Evolutionary conservation across 2,888 invertebrate species (phyloP).

Genomic region (Terebella lapidaria): DNA sequence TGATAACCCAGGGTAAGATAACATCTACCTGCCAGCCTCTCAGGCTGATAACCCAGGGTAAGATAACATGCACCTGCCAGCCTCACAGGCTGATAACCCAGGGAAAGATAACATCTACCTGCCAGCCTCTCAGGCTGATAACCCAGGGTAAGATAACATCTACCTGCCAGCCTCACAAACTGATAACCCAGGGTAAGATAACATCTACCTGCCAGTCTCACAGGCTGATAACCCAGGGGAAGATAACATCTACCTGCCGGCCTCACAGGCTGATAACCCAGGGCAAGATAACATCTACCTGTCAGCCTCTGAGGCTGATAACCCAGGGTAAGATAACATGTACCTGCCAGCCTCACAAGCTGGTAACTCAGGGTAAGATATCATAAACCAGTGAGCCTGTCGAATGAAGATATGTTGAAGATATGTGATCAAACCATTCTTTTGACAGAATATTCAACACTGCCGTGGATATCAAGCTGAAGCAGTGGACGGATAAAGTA

Average conservation of each 20-base stretch:
- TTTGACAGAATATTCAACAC: conserved; percentile 55
- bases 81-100: conserved; percentile 70
- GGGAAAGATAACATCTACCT: conserved; percentile 77
- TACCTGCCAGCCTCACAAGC: conserved; percentile 89
- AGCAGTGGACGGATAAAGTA: conserved; percentile 91
- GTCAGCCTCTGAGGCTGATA: conserved; percentile 80
- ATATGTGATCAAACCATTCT: background rate
- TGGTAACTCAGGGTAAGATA: conserved; percentile 55
- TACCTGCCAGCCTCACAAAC: conserved; percentile 89
- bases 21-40: conserved; percentile 89
- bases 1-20: conserved; percentile 62
- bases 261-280: conserved; percentile 70
- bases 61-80: conserved; percentile 87
- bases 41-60: conserved; percentile 63
- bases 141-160: conserved; percentile 65
- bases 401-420: too few relatives aligned
- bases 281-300: conserved; percentile 77
- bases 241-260: conserved; percentile 87
- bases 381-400: too few relatives aligned
- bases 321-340: conserved; percentile 65
- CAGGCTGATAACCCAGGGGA: conserved; percentile 63
- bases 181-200: conserved; percentile 62
- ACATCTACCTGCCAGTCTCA: conserved; percentile 89
- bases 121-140: conserved; percentile 80
- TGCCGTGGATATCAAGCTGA: conserved; percentile 80